Base-by-base conservation (phyloP, 2,888 invertebrate species). In the Stenichneumon culpator region DNA sequence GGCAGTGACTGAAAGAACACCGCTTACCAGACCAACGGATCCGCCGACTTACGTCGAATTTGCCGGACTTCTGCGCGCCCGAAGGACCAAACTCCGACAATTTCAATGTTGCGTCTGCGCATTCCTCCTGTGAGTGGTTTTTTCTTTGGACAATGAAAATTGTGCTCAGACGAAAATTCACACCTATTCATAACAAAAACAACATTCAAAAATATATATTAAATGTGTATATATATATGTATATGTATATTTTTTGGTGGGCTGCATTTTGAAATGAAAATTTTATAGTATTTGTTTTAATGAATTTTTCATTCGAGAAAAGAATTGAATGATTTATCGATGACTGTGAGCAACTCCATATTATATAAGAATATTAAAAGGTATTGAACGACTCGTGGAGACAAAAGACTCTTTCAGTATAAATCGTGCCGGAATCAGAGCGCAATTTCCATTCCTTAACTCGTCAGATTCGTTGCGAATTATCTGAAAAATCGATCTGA, bases 91-190 rank as follows among this genome's bases (percentile, higher is more conserved):
- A 89, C 92, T 95, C 87, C 94, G 94, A 70, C 95, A 95, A 90
- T 96, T 97, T 90, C 97, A 97, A 90, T 97, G 97, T 91, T 97
- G 96, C 88, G 94, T 97, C 65, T 97, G 97, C 89, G 95, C 96
- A 4, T 94, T 95, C 11, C 93, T 97, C 80, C 93, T 97, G 97
- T 97, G 94, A 96, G 97, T 96, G 69, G 68, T 11, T 63, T 77
- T 19, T 5, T 68, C 52, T 54, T 60, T 74, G 14, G 36, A 16
- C 47, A 16, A 32, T 19, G 39, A 47, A 2, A 22, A 25, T 68
- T 68, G 14, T 6, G n/a, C 1, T 14, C 16, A 32, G n/a, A 6
- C 2, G 16, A 19, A 52, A 19, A n/a, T 2, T 52, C 9, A 28
- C 39, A 6, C 39, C 16, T 11, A 47, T 52, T 39, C 0, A 70